These are phyloP conservation scores for Stegophylla sp. DNA, from an alignment of 2,888 invertebrate genomes.

Conservation along the genomic window DNA sequence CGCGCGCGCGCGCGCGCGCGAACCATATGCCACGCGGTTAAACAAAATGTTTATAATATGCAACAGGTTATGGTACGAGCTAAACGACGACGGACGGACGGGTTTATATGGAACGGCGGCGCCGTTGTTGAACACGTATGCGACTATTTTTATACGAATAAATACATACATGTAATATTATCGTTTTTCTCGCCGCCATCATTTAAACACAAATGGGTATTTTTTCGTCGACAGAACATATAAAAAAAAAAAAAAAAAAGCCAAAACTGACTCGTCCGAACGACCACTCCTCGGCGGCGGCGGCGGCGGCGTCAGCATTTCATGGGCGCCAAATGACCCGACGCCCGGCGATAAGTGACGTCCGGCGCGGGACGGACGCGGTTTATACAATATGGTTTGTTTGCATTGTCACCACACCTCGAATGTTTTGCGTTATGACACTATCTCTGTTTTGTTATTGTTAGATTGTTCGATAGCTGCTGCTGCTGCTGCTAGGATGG, in stretches of 20 bases:
- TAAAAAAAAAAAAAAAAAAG: constrained; percentile 3
- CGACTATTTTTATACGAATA: no score
- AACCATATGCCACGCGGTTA: background rate
- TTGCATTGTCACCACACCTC: constrained; percentile 34
- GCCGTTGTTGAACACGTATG: background rate
- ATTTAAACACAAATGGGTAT: background rate
- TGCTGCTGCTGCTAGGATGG: background rate
- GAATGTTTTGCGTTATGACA: background rate
- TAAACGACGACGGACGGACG: background rate
- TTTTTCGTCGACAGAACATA: background rate
- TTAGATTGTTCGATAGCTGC: background rate
- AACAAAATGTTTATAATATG: no score
- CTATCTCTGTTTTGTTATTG: background rate
- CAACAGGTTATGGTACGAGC: background rate
- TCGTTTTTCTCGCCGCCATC: background rate
- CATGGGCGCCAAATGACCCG: constrained; percentile 47
- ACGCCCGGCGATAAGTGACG: constrained; percentile 42
- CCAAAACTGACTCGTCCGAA: background rate
- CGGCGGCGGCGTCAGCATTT: constrained; percentile 56
- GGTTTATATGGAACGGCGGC: background rate
- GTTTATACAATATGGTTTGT: no score
- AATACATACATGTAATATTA: background rate
- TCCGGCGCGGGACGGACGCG: constrained; percentile 39
- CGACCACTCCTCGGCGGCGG: constrained; percentile 41
- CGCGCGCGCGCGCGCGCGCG: background rate